A percentile compares a stretch with the other conserved stretches of the same genome.
These are phyloP conservation scores for Hypomecis punctinalis DNA, from an alignment of 2,888 invertebrate species.

Conservation along the genomic window DNA sequence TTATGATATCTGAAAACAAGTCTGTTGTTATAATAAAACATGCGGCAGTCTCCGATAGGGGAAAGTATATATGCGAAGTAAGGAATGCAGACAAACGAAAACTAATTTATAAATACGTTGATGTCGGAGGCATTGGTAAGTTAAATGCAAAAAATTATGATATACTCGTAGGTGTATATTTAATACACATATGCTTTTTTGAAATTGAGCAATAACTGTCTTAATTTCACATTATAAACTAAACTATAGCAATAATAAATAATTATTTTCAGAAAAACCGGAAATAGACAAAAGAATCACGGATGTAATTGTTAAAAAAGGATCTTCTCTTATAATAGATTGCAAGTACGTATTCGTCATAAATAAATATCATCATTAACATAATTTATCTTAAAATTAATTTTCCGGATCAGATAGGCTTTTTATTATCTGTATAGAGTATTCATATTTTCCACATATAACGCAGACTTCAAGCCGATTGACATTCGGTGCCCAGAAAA, in stretches of 20 bases:
- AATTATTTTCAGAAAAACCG: conserved; percentile 26
- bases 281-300: conserved; percentile 17
- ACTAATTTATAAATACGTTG: background rate
- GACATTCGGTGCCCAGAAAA: too few relatives aligned
- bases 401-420: too few relatives aligned
- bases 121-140: conserved; percentile 28
- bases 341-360: conserved; percentile 24
- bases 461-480: too few relatives aligned
- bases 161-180: too few relatives aligned
- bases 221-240: too few relatives aligned
- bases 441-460: too few relatives aligned
- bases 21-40: conserved; percentile 21
- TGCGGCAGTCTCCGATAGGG: conserved; percentile 17
- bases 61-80: conserved; percentile 26
- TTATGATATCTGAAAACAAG: conserved; percentile 16
- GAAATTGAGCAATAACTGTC: too few relatives aligned
- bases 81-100: conserved; percentile 7
- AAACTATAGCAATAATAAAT: too few relatives aligned
- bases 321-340: background rate
- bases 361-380: background rate
- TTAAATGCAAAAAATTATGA: background rate
- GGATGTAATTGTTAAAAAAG: conserved; percentile 5
- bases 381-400: background rate
- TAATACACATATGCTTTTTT: too few relatives aligned
- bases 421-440: too few relatives aligned